Conservation (phyloP, 2,113 vertebrate genomes). For the Phrynosoma platyrhinos region DNA sequence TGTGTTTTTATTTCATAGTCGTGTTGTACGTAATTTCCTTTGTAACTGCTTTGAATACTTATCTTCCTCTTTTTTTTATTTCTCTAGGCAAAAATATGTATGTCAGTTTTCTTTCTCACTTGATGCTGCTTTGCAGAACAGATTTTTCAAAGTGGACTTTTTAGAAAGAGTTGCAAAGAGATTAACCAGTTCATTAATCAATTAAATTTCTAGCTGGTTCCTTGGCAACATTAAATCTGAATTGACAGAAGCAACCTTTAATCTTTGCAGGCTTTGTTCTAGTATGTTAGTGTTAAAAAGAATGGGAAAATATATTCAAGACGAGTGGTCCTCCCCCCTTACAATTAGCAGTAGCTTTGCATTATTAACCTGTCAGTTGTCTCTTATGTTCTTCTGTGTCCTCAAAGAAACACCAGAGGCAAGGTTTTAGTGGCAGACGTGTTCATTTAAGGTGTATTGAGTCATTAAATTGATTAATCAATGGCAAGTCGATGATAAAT, state of each 20-base stretch:
- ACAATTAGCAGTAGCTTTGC: too few species aligned
- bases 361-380: neutral
- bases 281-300: too few species aligned
- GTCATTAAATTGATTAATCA: neutral
- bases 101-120: conserved; percentile 66
- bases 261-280: neutral
- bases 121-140: neutral
- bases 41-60: conserved; percentile 61
- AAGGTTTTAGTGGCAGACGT: neutral
- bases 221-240: neutral
- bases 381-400: neutral
- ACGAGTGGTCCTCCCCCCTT: neutral
- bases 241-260: neutral
- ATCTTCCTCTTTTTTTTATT: conserved; percentile 70
- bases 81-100: conserved; percentile 71
- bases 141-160: neutral
- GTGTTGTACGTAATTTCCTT: conserved; percentile 58
- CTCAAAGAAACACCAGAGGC: neutral
- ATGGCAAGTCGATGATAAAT: neutral
- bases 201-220: neutral
- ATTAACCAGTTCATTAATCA: neutral
- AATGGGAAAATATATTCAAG: neutral
- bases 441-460: neutral
- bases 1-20: conserved; percentile 55
- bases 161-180: too few species aligned